These are phyloP conservation scores for Athetis lepigone DNA, from an alignment of 2,888 invertebrate genomes.

Conservation along the genomic window DNA sequence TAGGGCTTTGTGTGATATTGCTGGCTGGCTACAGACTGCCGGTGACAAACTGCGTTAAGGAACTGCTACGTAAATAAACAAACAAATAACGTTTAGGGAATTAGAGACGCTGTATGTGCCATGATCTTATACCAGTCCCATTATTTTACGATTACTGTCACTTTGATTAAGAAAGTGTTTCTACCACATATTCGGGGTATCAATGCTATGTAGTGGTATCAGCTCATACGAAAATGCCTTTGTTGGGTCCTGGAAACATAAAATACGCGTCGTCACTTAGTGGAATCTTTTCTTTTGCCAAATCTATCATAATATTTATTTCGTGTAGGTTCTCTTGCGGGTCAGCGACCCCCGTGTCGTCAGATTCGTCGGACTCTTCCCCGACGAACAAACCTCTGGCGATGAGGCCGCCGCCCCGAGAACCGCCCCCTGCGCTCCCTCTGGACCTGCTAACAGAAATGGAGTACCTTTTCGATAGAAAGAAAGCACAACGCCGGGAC, in stretches of 20 bases:
- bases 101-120: neutral
- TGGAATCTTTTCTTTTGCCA: neutral
- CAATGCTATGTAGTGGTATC: slow-evolving; percentile 1
- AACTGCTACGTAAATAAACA: slow-evolving; percentile 2
- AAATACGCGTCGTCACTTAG: neutral
- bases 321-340: slow-evolving; percentile 83
- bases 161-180: neutral
- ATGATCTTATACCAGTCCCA: neutral
- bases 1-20: slow-evolving; percentile 6
- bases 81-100: neutral
- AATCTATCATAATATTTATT: slow-evolving; percentile 12
- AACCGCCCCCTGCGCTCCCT: slow-evolving; percentile 75
- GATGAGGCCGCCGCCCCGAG: slow-evolving; percentile 61
- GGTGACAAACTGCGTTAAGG: slow-evolving; percentile 43
- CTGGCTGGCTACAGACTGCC: slow-evolving; percentile 11
- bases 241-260: neutral
- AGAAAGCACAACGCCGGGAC: slow-evolving; percentile 75
- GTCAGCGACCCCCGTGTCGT: slow-evolving; percentile 85
- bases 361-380: slow-evolving; percentile 81
- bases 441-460: slow-evolving; percentile 86
- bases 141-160: neutral
- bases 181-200: neutral
- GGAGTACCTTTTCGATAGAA: slow-evolving; percentile 81
- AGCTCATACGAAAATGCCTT: neutral
- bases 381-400: slow-evolving; percentile 70